Percentiles rank a stretch among this genome's conserved stretches.
phyloP scores from a whole-genome alignment of 2,888 invertebrate genomes.

The Drosophila birchii region DNA sequence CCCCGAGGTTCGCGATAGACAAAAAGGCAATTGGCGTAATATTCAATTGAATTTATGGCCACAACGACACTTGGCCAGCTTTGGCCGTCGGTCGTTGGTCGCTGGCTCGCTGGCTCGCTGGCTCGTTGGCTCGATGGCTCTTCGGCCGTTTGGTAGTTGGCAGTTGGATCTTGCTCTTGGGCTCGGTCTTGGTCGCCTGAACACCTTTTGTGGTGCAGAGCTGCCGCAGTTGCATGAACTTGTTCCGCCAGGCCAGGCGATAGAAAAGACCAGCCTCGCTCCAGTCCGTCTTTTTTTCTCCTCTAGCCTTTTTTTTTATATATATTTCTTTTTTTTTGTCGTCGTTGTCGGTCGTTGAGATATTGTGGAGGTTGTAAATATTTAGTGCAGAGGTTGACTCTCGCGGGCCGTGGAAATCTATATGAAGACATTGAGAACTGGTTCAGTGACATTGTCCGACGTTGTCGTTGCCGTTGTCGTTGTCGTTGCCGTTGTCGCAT shows the following conservation, averaged over 20 bases:
- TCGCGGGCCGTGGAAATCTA: slow-evolving; percentile 56
- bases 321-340: slow-evolving; percentile 18
- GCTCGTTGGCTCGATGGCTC: slow-evolving; percentile 16
- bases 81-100: slow-evolving; percentile 23
- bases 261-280: slow-evolving; percentile 52
- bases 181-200: slow-evolving; percentile 52
- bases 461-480: slow-evolving; percentile 26
- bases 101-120: slow-evolving; percentile 8
- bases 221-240: slow-evolving; percentile 75
- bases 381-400: slow-evolving; percentile 79
- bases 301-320: neutral
- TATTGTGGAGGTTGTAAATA: slow-evolving; percentile 81
- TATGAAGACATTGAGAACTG: slow-evolving; percentile 82
- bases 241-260: slow-evolving; percentile 68
- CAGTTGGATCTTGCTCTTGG: slow-evolving; percentile 32
- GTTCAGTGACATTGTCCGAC: slow-evolving; percentile 80
- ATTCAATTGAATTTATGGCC: slow-evolving; percentile 83
- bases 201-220: slow-evolving; percentile 69
- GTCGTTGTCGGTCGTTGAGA: slow-evolving; percentile 70
- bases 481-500: slow-evolving; percentile 66
- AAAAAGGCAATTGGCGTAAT: slow-evolving; percentile 81
- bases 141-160: slow-evolving; percentile 20
- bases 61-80: slow-evolving; percentile 76
- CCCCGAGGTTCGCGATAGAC: slow-evolving; percentile 74
- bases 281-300: slow-evolving; percentile 12